Conservation (phyloP, 2,797 vertebrate species). For the Neomorphus geoffroyi region DNA sequence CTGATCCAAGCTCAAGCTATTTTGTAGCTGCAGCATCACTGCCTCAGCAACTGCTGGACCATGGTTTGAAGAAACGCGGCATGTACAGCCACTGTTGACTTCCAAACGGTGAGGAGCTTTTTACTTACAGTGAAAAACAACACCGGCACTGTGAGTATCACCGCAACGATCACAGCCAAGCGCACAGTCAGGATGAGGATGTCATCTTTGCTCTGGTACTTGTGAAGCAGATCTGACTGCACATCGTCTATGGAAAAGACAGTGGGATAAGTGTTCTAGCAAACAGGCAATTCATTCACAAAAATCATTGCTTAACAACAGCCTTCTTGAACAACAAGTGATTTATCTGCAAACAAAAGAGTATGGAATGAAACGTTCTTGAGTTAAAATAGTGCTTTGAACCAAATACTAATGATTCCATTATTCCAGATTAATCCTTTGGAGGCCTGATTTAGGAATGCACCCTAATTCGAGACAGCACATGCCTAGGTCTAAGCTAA, state of each 20-base stretch:
- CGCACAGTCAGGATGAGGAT: slow-evolving; percentile 78
- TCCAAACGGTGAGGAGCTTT: background rate
- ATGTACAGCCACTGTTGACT: background rate
- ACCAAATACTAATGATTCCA: slow-evolving; percentile 38
- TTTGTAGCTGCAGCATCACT: background rate
- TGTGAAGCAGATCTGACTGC: slow-evolving; percentile 79
- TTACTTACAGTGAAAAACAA: slow-evolving; percentile 83
- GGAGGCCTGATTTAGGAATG: slow-evolving; percentile 30
- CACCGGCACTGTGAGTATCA: slow-evolving; percentile 81
- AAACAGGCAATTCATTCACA: background rate
- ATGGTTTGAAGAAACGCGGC: background rate
- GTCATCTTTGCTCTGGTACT: slow-evolving; percentile 75
- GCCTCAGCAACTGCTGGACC: background rate
- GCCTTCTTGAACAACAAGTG: slow-evolving; percentile 53
- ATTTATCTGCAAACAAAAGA: slow-evolving; percentile 50
- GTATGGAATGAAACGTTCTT: slow-evolving; percentile 26
- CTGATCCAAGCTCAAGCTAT: background rate
- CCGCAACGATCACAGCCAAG: slow-evolving; percentile 78
- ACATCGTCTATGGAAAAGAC: slow-evolving; percentile 70
- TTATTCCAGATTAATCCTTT: slow-evolving; percentile 53
- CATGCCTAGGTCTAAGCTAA: slow-evolving; percentile 16
- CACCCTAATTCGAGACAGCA: slow-evolving; percentile 36
- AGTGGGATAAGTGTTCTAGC: background rate
- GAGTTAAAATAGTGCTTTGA: slow-evolving; percentile 32
- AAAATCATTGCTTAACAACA: slow-evolving; percentile 51